Percentiles rank a stretch among this genome's conserved stretches.
These are phyloP conservation scores for Anabacerthia variegaticeps DNA, from an alignment of 2,797 vertebrate genomes.

Conservation along the genomic window DNA sequence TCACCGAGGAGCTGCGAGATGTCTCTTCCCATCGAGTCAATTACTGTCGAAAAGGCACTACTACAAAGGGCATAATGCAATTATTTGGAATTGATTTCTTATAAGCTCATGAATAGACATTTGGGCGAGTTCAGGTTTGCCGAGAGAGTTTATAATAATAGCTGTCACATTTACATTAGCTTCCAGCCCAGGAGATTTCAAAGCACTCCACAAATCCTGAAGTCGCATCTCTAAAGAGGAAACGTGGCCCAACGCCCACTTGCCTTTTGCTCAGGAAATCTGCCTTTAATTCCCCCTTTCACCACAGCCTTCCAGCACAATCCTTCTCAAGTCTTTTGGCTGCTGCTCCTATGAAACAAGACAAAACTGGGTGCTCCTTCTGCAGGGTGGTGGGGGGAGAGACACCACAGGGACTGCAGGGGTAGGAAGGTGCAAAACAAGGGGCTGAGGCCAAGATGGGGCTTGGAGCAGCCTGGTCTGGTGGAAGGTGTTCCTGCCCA, in stretches of 20 bases:
- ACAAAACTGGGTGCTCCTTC: accelerated
- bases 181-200: neutral
- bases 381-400: neutral
- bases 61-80: conserved; percentile 19
- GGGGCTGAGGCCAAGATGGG: neutral
- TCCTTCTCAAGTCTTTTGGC: neutral
- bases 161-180: conserved; percentile 4
- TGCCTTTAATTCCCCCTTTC: neutral
- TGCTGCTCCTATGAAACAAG: accelerated
- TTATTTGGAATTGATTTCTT: conserved; percentile 42
- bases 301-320: neutral
- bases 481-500: neutral
- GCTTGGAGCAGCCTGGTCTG: accelerated
- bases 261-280: neutral
- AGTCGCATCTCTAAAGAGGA: neutral
- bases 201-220: neutral
- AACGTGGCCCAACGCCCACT: neutral
- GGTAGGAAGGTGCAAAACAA: neutral
- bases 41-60: conserved; percentile 27
- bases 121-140: conserved; percentile 19
- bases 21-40: conserved; percentile 9
- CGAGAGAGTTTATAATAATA: conserved; percentile 24
- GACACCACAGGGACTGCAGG: accelerated
- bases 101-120: conserved; percentile 27
- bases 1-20: neutral